Percentiles rank a stretch among this genome's conserved stretches.
These are phyloP conservation scores for Lasioglossum villosulum DNA, from an alignment of 2,888 invertebrate species.

Conservation along the genomic window DNA sequence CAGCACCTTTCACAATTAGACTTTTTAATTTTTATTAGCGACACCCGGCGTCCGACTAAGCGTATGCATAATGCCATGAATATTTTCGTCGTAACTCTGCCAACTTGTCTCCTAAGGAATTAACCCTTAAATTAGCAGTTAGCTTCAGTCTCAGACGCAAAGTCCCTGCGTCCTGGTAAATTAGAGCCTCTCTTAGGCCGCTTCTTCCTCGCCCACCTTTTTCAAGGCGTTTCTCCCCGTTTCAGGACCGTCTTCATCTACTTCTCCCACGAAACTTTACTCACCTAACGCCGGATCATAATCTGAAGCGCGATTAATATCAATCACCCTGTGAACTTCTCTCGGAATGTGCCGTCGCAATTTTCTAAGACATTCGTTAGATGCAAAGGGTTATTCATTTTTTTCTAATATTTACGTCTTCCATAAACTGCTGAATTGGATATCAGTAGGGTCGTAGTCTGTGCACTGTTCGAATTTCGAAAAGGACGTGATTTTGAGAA, in stretches of 20 bases:
- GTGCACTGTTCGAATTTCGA: background rate
- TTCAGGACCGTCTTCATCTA: constrained; percentile 37
- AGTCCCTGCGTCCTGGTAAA: constrained; percentile 83
- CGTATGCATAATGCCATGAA: constrained; percentile 85
- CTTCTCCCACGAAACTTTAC: constrained; percentile 69
- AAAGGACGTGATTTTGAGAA: background rate
- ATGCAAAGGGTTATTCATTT: background rate
- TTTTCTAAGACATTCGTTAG: background rate
- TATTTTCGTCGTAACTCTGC: constrained; percentile 85
- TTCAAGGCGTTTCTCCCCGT: constrained; percentile 64
- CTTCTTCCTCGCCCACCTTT: constrained; percentile 61
- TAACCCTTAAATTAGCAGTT: constrained; percentile 85
- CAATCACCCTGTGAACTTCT: background rate
- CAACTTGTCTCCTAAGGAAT: constrained; percentile 85
- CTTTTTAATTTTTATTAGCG: constrained; percentile 85
- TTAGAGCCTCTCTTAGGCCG: constrained; percentile 81
- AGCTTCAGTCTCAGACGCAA: constrained; percentile 83
- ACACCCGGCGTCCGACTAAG: constrained; percentile 79
- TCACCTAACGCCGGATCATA: constrained; percentile 61
- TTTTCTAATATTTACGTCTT: background rate
- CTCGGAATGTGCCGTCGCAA: background rate
- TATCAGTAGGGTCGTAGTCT: background rate
- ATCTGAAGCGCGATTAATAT: constrained; percentile 2
- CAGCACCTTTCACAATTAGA: constrained; percentile 82
- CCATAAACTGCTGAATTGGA: background rate